These are phyloP conservation scores for Cheilosia grossa DNA, from an alignment of 2,888 invertebrate genomes.

Conservation along the genomic window DNA sequence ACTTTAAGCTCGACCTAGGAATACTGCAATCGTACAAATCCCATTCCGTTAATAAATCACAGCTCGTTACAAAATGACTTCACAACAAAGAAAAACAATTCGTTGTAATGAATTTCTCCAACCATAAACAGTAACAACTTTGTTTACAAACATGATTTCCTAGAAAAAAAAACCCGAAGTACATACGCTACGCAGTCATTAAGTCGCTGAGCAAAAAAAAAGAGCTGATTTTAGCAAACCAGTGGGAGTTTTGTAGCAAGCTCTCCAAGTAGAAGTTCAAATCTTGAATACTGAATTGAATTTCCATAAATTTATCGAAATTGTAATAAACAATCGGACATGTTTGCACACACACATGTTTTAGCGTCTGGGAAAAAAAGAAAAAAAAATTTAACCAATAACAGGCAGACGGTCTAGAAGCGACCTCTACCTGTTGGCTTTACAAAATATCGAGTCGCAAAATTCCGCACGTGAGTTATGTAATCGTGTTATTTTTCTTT, in stretches of 20 bases:
- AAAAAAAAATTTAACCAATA: too few species aligned
- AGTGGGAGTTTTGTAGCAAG: constrained; percentile 17
- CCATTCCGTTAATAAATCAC: not conserved
- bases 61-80: not conserved
- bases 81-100: not conserved
- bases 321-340: not conserved
- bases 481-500: not conserved
- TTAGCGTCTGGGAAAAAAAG: not conserved
- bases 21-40: not conserved
- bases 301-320: constrained; percentile 34
- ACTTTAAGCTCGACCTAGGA: constrained; percentile 4
- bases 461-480: constrained; percentile 30
- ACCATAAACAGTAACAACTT: constrained; percentile 6
- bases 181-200: constrained; percentile 10
- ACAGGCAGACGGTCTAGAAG: not conserved
- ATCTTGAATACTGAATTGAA: constrained; percentile 17
- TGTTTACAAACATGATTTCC: constrained; percentile 44
- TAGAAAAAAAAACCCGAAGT: constrained; percentile 27
- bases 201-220: not conserved
- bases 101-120: not conserved
- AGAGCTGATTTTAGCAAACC: constrained; percentile 8
- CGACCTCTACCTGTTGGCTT: not conserved
- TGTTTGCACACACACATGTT: not conserved
- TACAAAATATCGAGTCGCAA: not conserved
- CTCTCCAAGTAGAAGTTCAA: constrained; percentile 13